These are phyloP conservation scores for Pycnomerus fuliginosus DNA, from an alignment of 2,888 invertebrate genomes.

Conservation along the genomic window DNA sequence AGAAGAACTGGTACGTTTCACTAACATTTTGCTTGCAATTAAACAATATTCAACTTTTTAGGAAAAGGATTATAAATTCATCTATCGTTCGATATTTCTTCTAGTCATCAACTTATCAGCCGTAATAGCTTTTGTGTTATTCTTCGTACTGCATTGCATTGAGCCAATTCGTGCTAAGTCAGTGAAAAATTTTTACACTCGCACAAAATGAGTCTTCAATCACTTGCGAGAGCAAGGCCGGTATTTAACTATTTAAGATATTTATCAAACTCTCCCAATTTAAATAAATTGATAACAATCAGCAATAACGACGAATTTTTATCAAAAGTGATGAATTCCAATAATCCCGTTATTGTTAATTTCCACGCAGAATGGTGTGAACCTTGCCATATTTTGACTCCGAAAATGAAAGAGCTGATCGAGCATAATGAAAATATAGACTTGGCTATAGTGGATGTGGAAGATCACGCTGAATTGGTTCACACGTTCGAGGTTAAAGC, in stretches of 20 bases:
- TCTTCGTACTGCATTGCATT: constrained; percentile 55
- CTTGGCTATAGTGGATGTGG: constrained; percentile 80
- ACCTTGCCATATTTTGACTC: constrained; percentile 84
- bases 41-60: constrained; percentile 38
- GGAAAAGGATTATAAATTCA: constrained; percentile 57
- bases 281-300: constrained; percentile 55
- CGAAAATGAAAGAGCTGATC: constrained; percentile 75
- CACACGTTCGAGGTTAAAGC: constrained; percentile 82
- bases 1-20: constrained; percentile 25
- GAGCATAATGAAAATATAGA: constrained; percentile 71
- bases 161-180: constrained; percentile 54
- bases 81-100: constrained; percentile 56
- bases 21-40: constrained; percentile 15
- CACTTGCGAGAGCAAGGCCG: no score
- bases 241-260: not conserved
- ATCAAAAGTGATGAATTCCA: constrained; percentile 80
- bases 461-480: constrained; percentile 77
- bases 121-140: constrained; percentile 52
- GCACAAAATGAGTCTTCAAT: not conserved
- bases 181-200: constrained; percentile 47
- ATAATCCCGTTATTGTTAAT: constrained; percentile 84
- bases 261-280: not conserved
- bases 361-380: constrained; percentile 92
- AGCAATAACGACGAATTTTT: constrained; percentile 77
- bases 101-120: constrained; percentile 52